Conservation (phyloP, 2,113 vertebrate genomes). For the Rallus limicola region DNA sequence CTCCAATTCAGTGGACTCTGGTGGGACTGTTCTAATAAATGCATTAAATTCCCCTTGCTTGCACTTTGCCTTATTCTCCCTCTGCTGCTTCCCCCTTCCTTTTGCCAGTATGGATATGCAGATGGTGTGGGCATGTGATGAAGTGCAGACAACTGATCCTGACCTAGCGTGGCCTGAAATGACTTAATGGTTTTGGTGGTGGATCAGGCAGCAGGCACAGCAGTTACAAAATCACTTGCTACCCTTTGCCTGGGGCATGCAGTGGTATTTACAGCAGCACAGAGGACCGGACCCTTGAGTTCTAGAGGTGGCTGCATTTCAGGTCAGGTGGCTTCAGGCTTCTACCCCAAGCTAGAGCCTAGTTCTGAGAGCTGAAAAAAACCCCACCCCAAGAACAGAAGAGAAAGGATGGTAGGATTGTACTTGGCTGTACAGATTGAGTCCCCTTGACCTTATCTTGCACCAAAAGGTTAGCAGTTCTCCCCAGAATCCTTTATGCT, state of each 20-base stretch:
- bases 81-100: neutral
- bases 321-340: neutral
- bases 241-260: neutral
- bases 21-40: neutral
- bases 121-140: accelerated
- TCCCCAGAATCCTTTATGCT: neutral
- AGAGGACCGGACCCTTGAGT: neutral
- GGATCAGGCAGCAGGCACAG: neutral
- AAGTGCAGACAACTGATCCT: neutral
- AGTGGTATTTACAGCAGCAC: neutral
- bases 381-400: neutral
- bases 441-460: neutral
- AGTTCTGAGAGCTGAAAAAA: neutral
- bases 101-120: no score
- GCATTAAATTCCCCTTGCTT: neutral
- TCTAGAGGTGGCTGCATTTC: neutral
- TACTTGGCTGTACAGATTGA: neutral
- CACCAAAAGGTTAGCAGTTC: neutral
- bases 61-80: neutral
- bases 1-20: neutral
- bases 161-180: neutral
- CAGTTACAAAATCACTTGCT: neutral
- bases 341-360: neutral
- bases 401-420: neutral
- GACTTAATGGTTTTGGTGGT: neutral